Evolutionary conservation across 2,888 invertebrate species (phyloP).

Genomic region (Synergus japonicus): DNA sequence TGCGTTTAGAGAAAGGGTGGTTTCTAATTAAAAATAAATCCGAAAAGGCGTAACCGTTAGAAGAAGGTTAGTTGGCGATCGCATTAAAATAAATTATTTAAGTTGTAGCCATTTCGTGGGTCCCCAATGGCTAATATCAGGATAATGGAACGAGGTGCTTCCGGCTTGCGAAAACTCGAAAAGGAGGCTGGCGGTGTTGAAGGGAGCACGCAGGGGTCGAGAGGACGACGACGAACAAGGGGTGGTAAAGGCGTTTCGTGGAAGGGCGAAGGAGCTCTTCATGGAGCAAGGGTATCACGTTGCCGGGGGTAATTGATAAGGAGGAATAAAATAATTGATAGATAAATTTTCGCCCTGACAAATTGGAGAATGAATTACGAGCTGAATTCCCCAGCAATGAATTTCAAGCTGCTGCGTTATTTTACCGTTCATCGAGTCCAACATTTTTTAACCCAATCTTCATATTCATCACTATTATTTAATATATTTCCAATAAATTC

Average conservation of each 20-base stretch:
- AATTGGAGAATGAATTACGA: conserved; percentile 61
- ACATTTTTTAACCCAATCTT: neutral
- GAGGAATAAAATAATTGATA: conserved; percentile 71
- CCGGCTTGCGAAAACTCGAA: conserved; percentile 50
- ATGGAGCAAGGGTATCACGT: conserved; percentile 48
- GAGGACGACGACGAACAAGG: conserved; percentile 55
- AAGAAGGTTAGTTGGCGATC: conserved; percentile 70
- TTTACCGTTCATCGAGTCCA: conserved; percentile 44
- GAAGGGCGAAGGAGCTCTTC: conserved; percentile 47
- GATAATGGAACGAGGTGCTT: conserved; percentile 73
- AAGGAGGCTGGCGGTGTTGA: conserved; percentile 33
- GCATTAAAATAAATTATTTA: conserved; percentile 76
- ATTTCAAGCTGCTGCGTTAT: conserved; percentile 51
- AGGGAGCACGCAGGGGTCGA: conserved; percentile 47
- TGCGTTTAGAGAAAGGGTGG: conserved; percentile 34
- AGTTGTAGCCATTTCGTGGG: conserved; percentile 75
- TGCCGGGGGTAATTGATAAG: conserved; percentile 71
- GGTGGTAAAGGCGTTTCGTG: conserved; percentile 50
- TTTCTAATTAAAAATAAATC: conserved; percentile 73
- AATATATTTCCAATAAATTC: neutral
- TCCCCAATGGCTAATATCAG: conserved; percentile 76
- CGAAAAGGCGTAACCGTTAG: conserved; percentile 66
- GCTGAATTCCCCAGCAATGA: conserved; percentile 44
- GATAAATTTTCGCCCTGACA: conserved; percentile 67
- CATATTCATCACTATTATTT: conserved; percentile 11